Base-by-base conservation (phyloP, 2,797 vertebrate species). In the Gadopsis marmoratus region DNA sequence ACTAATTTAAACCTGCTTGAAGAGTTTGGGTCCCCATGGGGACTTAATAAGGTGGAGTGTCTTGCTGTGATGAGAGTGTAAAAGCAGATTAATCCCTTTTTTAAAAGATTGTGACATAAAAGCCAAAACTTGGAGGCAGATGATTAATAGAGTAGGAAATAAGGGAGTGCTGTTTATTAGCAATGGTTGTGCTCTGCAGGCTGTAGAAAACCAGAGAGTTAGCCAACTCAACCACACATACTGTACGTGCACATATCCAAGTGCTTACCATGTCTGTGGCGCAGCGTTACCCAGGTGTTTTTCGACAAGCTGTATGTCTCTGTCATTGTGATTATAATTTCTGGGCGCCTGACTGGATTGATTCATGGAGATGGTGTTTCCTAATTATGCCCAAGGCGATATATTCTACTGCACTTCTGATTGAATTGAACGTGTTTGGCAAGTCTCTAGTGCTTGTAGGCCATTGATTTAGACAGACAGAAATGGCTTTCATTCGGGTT, bases 1-100 rank as follows among this genome's bases (percentile, higher is more conserved):
- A 86, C 87, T 88, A 84, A 91, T 92, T 91, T 89, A 91, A 90
- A 89, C 82, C 85, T 84, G 88, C 90, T 92, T 91, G 85, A 91
- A 88, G 82, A 91, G 82, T 90, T 87, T 78, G 68, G 63, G 74
- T 91, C 83, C 86, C 91, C 80, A 78, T 86, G 79, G 88, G 84
- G 84, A 89, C 86, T 90, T 91, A 89, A 90, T 89, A 89, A 90
- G 85, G 87, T 80, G 70, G 81, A 85, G 71, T 84, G 76, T 81
- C 89, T 92, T 61, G 63, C 80, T 87, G 86, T 85, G 89, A 93
- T 88, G 86, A 90, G 88, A 88, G 79, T 75, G 82, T 89, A 88
- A 91, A 90, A 91, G 77, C 53, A 16, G 84, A 90, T 91, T 89
- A 92, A 92, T 92, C 76, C 65, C 26, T 88, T 84, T 86, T 89